A percentile compares a stretch with the other conserved stretches of the same genome.
Evolutionary conservation across 64 coral and sea anemone genomes (phyloP).

Genomic region (Platygyra sinensis): DNA sequence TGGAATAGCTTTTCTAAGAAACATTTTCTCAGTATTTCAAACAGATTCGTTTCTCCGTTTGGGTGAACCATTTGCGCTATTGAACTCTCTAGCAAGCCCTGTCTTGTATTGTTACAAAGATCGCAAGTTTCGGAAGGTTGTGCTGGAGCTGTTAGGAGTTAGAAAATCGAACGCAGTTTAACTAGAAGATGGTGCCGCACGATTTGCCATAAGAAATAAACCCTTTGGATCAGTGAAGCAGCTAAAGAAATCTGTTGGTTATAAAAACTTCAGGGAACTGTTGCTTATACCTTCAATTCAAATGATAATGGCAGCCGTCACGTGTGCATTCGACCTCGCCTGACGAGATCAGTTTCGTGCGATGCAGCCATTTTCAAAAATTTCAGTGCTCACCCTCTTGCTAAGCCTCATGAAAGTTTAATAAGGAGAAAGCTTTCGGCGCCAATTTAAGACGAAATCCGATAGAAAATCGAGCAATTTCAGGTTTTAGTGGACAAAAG

Average conservation of each 20-base stretch:
- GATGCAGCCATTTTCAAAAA: not conserved
- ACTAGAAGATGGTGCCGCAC: not conserved
- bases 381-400: not conserved
- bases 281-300: too few relatives aligned
- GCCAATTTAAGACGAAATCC: too few relatives aligned
- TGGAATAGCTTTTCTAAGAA: not conserved
- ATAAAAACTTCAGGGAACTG: too few relatives aligned
- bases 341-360: not conserved
- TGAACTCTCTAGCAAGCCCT: not conserved
- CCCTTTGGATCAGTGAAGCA: not conserved
- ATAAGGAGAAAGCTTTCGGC: not conserved
- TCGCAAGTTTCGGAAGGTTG: not conserved
- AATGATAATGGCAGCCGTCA: too few relatives aligned
- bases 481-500: too few relatives aligned
- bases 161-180: not conserved
- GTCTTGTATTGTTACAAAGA: not conserved
- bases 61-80: not conserved
- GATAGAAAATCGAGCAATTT: too few relatives aligned
- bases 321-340: not conserved
- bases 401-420: not conserved
- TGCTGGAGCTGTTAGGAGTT: not conserved
- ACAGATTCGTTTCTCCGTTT: not conserved
- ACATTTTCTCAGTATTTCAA: not conserved
- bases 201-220: not conserved
- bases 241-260: too few relatives aligned